Base-by-base conservation (phyloP, 2,113 vertebrate species). In the Lampris incognitus region DNA sequence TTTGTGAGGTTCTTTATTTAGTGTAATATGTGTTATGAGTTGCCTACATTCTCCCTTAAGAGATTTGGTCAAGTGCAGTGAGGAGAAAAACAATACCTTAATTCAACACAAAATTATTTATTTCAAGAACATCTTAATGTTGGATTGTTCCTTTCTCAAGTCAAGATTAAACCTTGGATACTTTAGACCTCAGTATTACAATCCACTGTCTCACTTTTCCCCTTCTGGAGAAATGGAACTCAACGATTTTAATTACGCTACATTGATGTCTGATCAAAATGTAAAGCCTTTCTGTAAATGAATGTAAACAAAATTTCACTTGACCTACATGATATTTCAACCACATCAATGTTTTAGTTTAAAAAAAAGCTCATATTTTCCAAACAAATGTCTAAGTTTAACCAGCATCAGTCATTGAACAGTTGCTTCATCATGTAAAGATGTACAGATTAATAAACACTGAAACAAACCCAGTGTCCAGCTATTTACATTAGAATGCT, bases 401-500 rank as follows among this genome's bases (percentile, higher is more conserved):
- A 78, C 65, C 62, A 80, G 77, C 79, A 84, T 72, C 78, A 71
- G 74, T 83, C 64, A 64, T 71, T 81, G 87, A 81, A 76, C 52
- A 77, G 70, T 59, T 76, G 85, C 82, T 68, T 89, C 67, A 71
- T 83, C 87, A 87, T 51, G 56, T 61, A 83, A 74, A 88, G 89
- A 89, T 93, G 93, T 94, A 93, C 93, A 95, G 94, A 95, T 95
- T 90, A 94, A 94, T 94, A 51, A 80, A 83, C 79, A 94, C 95
- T 94, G 94, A 96, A 95, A 92, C 92, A 94, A 95, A 93, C 96
- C 94, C 95, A 95, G 95, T 92, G 94, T 95, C 94, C 92, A 87
- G 86, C 69, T 94, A 97, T 99, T 96, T 97, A 98, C 96, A 97
- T 93, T 93, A 91, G 91, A 95, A 92, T 84, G 78, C 95, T 88